Conservation (phyloP, 2,113 vertebrate genomes). For the Edolisoma coerulescens region DNA sequence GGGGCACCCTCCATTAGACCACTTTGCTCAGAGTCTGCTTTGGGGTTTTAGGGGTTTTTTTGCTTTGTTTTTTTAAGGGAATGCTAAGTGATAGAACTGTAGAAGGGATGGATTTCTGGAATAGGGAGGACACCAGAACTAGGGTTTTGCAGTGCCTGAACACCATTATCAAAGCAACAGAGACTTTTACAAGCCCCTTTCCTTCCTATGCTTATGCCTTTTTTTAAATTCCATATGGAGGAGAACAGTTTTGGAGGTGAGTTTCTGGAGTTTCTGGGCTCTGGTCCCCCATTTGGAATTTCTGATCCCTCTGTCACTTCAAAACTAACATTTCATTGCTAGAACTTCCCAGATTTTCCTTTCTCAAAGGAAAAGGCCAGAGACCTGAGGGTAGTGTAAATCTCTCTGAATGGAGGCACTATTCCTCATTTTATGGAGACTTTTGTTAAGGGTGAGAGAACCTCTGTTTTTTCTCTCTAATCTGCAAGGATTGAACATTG, state of each 20-base stretch:
- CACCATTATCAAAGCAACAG: background rate
- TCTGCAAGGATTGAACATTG: background rate
- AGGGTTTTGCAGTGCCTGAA: background rate
- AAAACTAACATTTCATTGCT: background rate
- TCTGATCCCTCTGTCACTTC: background rate
- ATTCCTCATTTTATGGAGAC: background rate
- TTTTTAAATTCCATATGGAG: accelerated
- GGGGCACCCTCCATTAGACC: background rate
- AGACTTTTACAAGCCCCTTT: background rate
- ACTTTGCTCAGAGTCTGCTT: background rate
- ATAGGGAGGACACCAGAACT: background rate
- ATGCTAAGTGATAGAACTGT: background rate
- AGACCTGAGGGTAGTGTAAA: background rate
- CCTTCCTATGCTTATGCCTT: background rate
- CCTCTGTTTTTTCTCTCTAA: background rate
- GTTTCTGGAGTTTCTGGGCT: background rate
- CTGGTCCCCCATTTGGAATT: background rate
- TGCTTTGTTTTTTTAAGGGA: background rate
- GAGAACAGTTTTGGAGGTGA: accelerated
- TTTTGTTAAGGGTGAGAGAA: background rate
- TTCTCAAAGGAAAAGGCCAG: background rate
- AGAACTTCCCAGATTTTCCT: background rate
- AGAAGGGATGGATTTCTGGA: background rate
- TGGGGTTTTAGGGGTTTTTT: accelerated
- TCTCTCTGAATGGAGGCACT: background rate